Evolutionary conservation across 2,888 invertebrate genomes (phyloP).

Genomic region (Cataglyphis livida): DNA sequence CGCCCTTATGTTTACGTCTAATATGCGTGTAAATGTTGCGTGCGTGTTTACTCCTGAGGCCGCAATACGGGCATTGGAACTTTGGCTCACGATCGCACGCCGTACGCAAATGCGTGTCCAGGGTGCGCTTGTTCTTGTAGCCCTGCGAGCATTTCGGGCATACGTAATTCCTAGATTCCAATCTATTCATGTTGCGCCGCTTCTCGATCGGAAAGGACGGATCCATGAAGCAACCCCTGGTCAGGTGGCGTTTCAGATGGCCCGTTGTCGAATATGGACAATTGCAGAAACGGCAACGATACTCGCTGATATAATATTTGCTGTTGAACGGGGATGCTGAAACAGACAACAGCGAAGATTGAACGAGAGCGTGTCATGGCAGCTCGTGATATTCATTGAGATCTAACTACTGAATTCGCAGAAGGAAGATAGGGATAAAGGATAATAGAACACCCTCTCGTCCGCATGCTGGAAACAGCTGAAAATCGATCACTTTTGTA

Average conservation of each 20-base stretch:
- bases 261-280: constrained; percentile 65
- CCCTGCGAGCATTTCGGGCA: constrained; percentile 75
- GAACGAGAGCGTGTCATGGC: constrained; percentile 1
- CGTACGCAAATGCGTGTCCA: constrained; percentile 73
- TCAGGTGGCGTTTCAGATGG: constrained; percentile 72
- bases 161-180: constrained; percentile 61
- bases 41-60: constrained; percentile 74
- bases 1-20: constrained; percentile 62
- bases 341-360: constrained; percentile 64
- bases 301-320: constrained; percentile 35
- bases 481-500: neutral
- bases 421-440: constrained; percentile 9
- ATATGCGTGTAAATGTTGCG: constrained; percentile 78
- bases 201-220: constrained; percentile 65
- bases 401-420: constrained; percentile 42
- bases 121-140: constrained; percentile 74
- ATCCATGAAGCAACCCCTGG: constrained; percentile 74
- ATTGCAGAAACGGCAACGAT: constrained; percentile 72
- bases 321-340: constrained; percentile 56
- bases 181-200: constrained; percentile 57
- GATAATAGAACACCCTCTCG: constrained; percentile 3
- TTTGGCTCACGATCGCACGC: constrained; percentile 80
- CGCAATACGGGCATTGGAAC: constrained; percentile 79
- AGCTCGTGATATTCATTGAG: neutral
- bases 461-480: constrained; percentile 34